These are phyloP conservation scores for Spheniscus mendiculus DNA, from an alignment of 2,113 vertebrate species.

Conservation along the genomic window DNA sequence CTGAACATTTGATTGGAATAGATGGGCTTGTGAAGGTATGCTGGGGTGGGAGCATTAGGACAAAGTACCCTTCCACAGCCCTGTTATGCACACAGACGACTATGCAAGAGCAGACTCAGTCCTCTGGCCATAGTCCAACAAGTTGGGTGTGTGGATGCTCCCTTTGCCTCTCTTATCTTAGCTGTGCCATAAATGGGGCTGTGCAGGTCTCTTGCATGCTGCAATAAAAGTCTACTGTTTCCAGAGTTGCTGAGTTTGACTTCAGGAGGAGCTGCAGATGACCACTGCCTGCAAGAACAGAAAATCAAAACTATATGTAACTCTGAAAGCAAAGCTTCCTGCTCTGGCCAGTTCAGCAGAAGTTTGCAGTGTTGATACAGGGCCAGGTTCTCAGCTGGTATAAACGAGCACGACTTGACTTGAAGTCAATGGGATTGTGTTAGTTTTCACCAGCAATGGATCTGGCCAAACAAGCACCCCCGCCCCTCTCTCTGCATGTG, in stretches of 20 bases:
- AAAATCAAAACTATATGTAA: not conserved
- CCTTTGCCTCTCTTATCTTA: not conserved
- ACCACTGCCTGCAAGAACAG: not conserved
- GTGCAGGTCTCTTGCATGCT: not conserved
- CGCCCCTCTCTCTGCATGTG: accelerated
- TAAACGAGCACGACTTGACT: not conserved
- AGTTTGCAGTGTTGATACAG: not conserved
- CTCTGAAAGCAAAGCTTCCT: not conserved
- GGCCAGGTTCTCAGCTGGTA: slow-evolving; percentile 39
- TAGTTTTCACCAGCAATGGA: slow-evolving; percentile 13
- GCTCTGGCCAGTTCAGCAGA: not conserved
- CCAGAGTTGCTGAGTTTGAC: not conserved
- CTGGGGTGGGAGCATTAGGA: not conserved
- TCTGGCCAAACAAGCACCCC: not conserved
- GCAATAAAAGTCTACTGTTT: not conserved
- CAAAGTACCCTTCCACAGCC: not conserved
- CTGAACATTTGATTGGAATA: not conserved
- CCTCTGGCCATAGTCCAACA: not conserved
- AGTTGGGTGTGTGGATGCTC: not conserved
- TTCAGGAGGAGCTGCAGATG: not conserved
- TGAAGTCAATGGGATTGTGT: not conserved
- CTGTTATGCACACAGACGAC: not conserved
- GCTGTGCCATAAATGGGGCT: not conserved
- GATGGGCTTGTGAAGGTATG: not conserved
- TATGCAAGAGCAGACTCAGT: not conserved